Evolutionary conservation across 2,888 invertebrate genomes (phyloP), one percentile per base, ranked within the genome.

Genomic region (Aspidiotus rigidus): DNA sequence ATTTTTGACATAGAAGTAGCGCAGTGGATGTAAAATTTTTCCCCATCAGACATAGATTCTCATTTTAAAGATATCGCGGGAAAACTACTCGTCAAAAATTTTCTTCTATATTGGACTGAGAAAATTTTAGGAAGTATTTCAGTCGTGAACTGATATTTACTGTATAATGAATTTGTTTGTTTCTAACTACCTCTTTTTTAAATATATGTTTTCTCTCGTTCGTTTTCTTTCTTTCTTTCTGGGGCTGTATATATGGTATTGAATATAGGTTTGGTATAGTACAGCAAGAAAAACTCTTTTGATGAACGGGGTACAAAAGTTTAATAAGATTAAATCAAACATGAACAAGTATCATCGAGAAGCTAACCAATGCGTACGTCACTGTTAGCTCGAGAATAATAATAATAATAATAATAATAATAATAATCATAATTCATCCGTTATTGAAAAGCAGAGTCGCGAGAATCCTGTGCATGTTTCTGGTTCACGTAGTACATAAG

Each of bases 261-360:
- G 28, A 28, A 28, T 28, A 28, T 28, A 28, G 28, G 5, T 28
- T 28, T 28, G 28, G 56, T 16, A 55, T 9, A 55, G 56, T 16
- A n/a, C 56, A 13, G 56, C 10, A 8, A 59, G 28, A 39, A 39
- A 59, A 59, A 59, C 39, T 59, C 59, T 17, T 59, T 59, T 59
- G 59, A 59, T 39, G 28, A 59, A 17, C 59, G 59, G 28, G 28
- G 59, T 59, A 59, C 16, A 39, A 59, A 28, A 59, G 17, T 57
- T 57, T 66, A 66, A 66, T 66, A 57, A 66, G 66, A 66, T 66
- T 66, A 56, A 66, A 66, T 66, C 66, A 66, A 44, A 66, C 59
- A 66, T 66, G 41, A 66, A 66, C 56, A 66, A 66, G 66, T 66
- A 42, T 49, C 66, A 66, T 66, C 66, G 66, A 66, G 59, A 66